Base-by-base conservation (phyloP, 2,888 invertebrate species). In the Cephus rjabovi region DNA sequence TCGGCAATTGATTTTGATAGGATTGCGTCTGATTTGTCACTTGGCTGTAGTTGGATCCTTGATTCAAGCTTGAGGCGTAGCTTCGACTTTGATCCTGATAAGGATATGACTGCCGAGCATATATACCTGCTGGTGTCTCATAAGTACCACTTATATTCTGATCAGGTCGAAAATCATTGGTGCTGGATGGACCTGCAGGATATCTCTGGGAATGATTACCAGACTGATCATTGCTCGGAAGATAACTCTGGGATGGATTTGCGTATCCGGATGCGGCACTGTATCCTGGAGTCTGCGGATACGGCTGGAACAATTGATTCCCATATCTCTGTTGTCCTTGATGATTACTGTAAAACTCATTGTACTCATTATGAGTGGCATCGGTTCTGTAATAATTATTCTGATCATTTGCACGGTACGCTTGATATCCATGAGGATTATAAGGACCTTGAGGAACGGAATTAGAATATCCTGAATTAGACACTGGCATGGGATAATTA, bases 51-150 rank as follows among this genome's bases (percentile, higher is more conserved):
- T 87, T 90, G 76, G 86, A 77, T 69, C 83, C 86, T 82, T 86
- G 89, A 77, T 85, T 89, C 23, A 89, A n/a, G 71, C 81, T 87
- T 11, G 87, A 74, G 4, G 86, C 81, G 77, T 89, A 91, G 80
- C 86, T 90, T 34, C 89, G 87, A 15, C 83, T 82, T 73, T 87
- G 89, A 56, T 91, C 90, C 78, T 88, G 88, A 79, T 90, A 91
- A 9, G 87, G 81, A 78, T 90, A 91, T 15, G 82, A 85, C 33
- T 86, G 88, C 15, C 88, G 84, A 3, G 88, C 84, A 79, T 88
- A 90, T 75, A 87, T 86, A 1, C 85, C 86, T 11, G 87, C 75
- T 6, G 78, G 23, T n/a, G 87, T 82, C n/a, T 90, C 89, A 71
- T 89, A 89, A 82, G 86, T 89, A 12, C 82, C 86, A 4, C 84